Evolutionary conservation across 2,888 invertebrate genomes (phyloP).

Genomic region (Caenorhabditis imperialis): DNA sequence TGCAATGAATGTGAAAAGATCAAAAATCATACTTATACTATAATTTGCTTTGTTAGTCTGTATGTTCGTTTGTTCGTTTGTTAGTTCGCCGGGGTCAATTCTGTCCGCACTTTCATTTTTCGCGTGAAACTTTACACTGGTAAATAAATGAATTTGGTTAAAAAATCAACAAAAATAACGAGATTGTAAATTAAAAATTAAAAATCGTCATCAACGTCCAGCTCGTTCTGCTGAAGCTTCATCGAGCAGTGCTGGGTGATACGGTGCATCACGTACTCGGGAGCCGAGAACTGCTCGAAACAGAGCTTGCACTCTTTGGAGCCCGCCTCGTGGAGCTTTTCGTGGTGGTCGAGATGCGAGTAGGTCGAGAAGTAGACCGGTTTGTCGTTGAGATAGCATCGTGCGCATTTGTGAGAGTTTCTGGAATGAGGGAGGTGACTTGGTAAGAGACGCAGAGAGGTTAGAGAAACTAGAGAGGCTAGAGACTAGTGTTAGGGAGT

Average conservation of each 20-base stretch:
- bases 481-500: too few species aligned
- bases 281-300: not conserved
- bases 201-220: constrained; percentile 1
- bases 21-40: too few species aligned
- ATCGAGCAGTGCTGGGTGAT: constrained; percentile 3
- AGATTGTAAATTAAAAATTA: constrained; percentile 3
- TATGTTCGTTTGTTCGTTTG: too few species aligned
- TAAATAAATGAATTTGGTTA: not conserved
- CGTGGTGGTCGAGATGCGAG: constrained; percentile 2
- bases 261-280: constrained; percentile 2
- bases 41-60: too few species aligned
- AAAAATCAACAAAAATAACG: not conserved
- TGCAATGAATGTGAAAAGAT: too few species aligned
- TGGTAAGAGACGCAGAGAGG: too few species aligned
- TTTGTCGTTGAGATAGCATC: not conserved
- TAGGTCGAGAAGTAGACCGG: constrained; percentile 5
- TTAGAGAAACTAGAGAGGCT: too few species aligned
- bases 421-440: constrained; percentile 15
- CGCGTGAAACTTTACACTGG: too few species aligned
- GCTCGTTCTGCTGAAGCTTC: too few species aligned
- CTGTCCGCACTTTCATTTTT: too few species aligned
- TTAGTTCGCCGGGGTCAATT: too few species aligned
- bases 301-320: not conserved
- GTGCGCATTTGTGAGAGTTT: not conserved
- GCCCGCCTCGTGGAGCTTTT: constrained; percentile 2